Percentiles rank a stretch among this genome's conserved stretches.
Conservation (phyloP, 2,113 vertebrate genomes). For the Hippocampus barbouri region DNA sequence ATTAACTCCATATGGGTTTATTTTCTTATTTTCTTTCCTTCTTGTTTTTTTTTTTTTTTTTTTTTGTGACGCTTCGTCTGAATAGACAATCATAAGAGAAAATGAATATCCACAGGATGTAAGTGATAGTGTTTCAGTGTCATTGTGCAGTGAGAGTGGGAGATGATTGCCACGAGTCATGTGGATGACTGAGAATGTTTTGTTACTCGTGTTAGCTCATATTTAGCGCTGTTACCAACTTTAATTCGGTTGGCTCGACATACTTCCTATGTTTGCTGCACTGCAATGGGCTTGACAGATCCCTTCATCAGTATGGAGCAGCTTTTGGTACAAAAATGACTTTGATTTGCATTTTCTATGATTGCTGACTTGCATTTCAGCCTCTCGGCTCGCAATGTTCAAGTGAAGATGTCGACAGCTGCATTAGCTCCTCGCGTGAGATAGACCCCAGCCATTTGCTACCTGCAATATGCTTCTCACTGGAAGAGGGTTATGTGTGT, state of each 20-base stretch:
- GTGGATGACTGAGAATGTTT: not conserved
- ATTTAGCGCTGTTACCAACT: not conserved
- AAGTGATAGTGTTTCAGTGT: not conserved
- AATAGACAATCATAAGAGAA: not conserved
- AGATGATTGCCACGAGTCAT: not conserved
- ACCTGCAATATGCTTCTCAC: no score
- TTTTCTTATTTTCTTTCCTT: not conserved
- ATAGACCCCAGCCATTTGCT: no score
- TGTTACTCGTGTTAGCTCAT: not conserved
- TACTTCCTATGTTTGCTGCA: not conserved
- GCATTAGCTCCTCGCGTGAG: no score
- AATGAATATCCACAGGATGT: not conserved
- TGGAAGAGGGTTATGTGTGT: no score
- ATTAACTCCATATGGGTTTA: not conserved
- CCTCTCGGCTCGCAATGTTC: not conserved
- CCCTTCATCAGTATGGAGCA: not conserved
- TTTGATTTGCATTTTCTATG: not conserved
- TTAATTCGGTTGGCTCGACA: not conserved
- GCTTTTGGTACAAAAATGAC: not conserved
- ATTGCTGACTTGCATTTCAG: no score
- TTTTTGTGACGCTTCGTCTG: not conserved
- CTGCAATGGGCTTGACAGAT: not conserved
- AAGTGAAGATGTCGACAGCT: no score
- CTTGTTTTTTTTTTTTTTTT: not conserved
- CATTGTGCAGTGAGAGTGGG: not conserved